Base-by-base conservation (phyloP, 37 sponge, comb jelly and placozoan species). In the Chondrosia reniformis region DNA sequence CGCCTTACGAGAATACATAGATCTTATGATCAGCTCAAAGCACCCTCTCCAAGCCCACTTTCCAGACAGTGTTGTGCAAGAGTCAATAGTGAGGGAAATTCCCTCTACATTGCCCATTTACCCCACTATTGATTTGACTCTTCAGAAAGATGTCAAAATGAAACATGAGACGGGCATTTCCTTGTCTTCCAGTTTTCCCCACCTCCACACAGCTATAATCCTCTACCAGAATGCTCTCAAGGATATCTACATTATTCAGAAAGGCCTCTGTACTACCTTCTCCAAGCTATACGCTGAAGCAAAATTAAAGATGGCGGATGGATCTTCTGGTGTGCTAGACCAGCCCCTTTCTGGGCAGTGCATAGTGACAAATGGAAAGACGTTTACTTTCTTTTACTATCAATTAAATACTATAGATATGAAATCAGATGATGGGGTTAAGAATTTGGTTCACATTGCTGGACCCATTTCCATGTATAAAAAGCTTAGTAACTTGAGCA, bases 361-460 rank as follows among this genome's bases (percentile, higher is more conserved):
- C 37, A 84, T 91, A 21, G 67, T 87, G 2, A 87, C 92, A 4
- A 75, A 84, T 76, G 92, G 92, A 65, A 67, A 87, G 33, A 32
- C 75, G 45, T 91, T 91, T 46, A 74, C 88, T n/a, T 91, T 91
- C 43, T 31, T 86, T 0, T 87, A 83, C 84, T 87, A 84, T 46
- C 92, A 91, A 64, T 65, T 91, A 41, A 87, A 91, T 72, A 87
- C 88, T 21, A 38, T 87, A 36, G 85, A 91, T 28, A 61, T 81
- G 21, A 28, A 72, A 7, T 54, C 45, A n/a, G 64, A 71, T 32
- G 43, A 30, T 21, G 89, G 89, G 0, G 58, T 84, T 12, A 89
- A 84, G 75, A 89, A 89, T 49, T 9, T 89, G 52, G 85, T 81
- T 9, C 61, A 49, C 75, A 63, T 89, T 4, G 82, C 71, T 12